Base-by-base conservation (phyloP, 92 coral and sea anemone genomes). In the Heliopora coerulea region DNA sequence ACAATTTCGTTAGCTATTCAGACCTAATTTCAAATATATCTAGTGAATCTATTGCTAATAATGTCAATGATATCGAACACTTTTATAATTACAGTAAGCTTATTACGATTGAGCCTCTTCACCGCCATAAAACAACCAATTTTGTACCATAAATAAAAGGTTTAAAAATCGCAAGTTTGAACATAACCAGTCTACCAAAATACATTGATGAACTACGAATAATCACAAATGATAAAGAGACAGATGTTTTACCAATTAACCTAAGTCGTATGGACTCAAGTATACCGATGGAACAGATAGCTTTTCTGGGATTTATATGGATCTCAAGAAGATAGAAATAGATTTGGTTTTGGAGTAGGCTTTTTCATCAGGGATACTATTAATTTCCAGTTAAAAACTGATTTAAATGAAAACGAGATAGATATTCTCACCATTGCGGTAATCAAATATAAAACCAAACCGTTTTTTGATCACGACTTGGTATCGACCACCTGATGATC, bases 351-450 rank as follows among this genome's bases (percentile, higher is more conserved):
- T 14, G 68, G 58, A 5, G 58, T 50, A 17, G 58, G 58, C 26
- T 50, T 50, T 19, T 50, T 23, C 58, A 17, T 50, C 20, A 34
- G 70, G 35, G 13, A 63, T 40, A 35, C 70, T 40, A 63, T 63
- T 34, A 63, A 63, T 17, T 63, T 34, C 20, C 28, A 28, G 8
- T 11, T 25, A 18, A 63, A 28, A 20, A 10, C 29, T 63, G 77
- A 69, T 57, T 42, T 69, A 1, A 20, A 52, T 69, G 31, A 69
- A 20, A 59, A 69, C 2, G 61, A 52, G 41, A 7, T 69, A 48
- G 77, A 69, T 20, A 14, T 69, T 25, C 41, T 69, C 49, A 69
- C 31, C 27, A 52, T 69, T 69, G 77, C n/a, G n/a, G n/a, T n/a
- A n/a, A n/a, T n/a, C 48, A 69, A 69, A 48, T 41, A 48, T 26